These are phyloP conservation scores for Pemphigus obesinymphae DNA, from an alignment of 1,140 invertebrate species.

Conservation along the genomic window DNA sequence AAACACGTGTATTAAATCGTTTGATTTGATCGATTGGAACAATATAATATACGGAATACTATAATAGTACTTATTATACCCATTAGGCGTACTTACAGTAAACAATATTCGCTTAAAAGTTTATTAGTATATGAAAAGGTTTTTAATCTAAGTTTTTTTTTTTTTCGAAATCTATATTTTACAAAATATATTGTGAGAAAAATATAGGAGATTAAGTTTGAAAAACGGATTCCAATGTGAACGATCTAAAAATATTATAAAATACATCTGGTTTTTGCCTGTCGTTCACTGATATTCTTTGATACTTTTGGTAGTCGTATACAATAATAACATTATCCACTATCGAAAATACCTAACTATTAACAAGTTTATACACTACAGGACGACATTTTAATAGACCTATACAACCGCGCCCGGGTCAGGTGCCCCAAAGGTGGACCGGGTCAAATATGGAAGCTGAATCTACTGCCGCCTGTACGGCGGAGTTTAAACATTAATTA, in stretches of 20 bases:
- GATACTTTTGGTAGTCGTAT: not conserved
- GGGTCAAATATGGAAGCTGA: not conserved
- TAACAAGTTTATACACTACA: not conserved
- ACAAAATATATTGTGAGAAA: no score
- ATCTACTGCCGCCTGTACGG: not conserved
- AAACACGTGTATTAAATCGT: not conserved
- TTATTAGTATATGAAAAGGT: no score
- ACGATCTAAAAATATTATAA: no score
- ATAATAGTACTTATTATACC: no score
- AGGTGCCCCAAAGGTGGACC: not conserved
- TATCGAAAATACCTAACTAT: not conserved
- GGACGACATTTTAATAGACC: not conserved
- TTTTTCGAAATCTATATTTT: no score
- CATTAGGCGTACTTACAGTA: no score
- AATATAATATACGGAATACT: no score
- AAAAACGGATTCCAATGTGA: no score
- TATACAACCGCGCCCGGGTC: not conserved
- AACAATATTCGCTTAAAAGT: no score
- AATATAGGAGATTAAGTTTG: no score
- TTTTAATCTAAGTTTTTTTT: no score
- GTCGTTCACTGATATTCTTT: no score
- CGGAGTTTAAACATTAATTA: constrained; percentile 12
- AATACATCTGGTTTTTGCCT: not conserved
- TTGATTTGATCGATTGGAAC: not conserved
- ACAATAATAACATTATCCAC: not conserved